Base-by-base conservation (phyloP, 1,140 invertebrate genomes). In the Diabrotica undecimpunctata region DNA sequence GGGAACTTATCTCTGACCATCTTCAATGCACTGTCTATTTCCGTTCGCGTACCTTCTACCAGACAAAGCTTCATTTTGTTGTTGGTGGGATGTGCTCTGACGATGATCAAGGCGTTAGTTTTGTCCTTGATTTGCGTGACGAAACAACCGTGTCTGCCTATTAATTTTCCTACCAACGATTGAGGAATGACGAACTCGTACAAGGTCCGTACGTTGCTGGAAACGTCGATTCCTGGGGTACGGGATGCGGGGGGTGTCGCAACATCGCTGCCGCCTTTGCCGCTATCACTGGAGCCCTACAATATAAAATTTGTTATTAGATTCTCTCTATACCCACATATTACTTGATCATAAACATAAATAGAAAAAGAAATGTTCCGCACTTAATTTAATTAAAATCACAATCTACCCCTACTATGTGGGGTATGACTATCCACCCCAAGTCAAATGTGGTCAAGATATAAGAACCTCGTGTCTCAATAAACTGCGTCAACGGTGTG, bases 1-100 rank as follows among this genome's bases (percentile, higher is more conserved):
- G 94, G 93, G 73, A 96, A 93, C 78, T 89, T 89, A 70, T 90
- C 85, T 64, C 91, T 85, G 63, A 97, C 94, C 81, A 94, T 86
- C 62, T 87, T 85, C 72, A 96, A 79, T 14, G 94, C 93, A 62
- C 84, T 84, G 66, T 90, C 86, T 66, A 96, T 91, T 74, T 91
- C 88, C 65, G 80, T 82, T 66, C 88, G 83, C 14, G 85, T 86
- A 65, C 91, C 89, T 86, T 76, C 65, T 74, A 81, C 74, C 4
- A 54, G 56, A 53, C 74, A 74, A 35, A 74, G 85, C 80, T 94
- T 94, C 68, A 87, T 81, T 70, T 87, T 86, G 8, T 84, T 79
- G 59, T 81, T 81, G 51, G 86, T 85, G 9, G 88, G 88, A 80
- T 94, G 91, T 72, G 86, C 86, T 77, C 89, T 90, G 6, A 97